These are phyloP conservation scores for Phaonia tiefii DNA, from an alignment of 2,888 invertebrate species.

Conservation along the genomic window DNA sequence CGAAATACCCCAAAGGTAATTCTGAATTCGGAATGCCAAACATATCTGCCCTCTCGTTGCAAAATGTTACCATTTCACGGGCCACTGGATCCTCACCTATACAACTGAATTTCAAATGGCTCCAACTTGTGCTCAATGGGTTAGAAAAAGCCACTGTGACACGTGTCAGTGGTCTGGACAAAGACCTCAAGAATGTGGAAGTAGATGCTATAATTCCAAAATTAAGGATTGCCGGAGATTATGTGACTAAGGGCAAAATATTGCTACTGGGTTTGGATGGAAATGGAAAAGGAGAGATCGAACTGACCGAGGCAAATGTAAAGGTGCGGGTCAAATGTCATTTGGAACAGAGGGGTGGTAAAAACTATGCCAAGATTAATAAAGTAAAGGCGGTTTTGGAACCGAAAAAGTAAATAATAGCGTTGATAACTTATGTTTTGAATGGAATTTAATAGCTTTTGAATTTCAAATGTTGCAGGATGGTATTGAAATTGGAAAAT, in stretches of 20 bases:
- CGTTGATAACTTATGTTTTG: not conserved
- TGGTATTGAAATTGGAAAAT: constrained; percentile 71
- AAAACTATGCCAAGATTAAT: constrained; percentile 64
- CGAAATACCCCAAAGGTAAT: constrained; percentile 71
- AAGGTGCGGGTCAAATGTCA: constrained; percentile 66
- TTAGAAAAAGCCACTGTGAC: constrained; percentile 68
- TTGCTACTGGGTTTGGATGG: constrained; percentile 78
- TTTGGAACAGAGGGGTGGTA: constrained; percentile 60
- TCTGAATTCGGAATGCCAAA: constrained; percentile 69
- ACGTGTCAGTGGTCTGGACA: constrained; percentile 72
- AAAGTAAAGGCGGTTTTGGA: constrained; percentile 69
- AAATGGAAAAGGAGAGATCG: constrained; percentile 72
- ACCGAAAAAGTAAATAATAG: constrained; percentile 70
- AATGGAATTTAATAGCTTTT: not conserved
- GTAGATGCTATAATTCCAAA: constrained; percentile 67
- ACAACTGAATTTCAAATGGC: constrained; percentile 71
- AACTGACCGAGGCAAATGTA: constrained; percentile 69
- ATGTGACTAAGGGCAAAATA: constrained; percentile 77
- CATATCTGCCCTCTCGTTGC: constrained; percentile 68
- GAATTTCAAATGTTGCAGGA: constrained; percentile 63
- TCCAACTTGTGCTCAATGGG: constrained; percentile 69
- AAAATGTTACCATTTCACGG: constrained; percentile 68
- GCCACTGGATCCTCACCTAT: constrained; percentile 65
- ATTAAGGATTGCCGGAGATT: constrained; percentile 72
- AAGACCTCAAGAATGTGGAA: constrained; percentile 70